A percentile compares a stretch with the other conserved stretches of the same genome.
Evolutionary conservation across 2,113 vertebrate genomes (phyloP).

Genomic region (Onychostoma macrolepis): DNA sequence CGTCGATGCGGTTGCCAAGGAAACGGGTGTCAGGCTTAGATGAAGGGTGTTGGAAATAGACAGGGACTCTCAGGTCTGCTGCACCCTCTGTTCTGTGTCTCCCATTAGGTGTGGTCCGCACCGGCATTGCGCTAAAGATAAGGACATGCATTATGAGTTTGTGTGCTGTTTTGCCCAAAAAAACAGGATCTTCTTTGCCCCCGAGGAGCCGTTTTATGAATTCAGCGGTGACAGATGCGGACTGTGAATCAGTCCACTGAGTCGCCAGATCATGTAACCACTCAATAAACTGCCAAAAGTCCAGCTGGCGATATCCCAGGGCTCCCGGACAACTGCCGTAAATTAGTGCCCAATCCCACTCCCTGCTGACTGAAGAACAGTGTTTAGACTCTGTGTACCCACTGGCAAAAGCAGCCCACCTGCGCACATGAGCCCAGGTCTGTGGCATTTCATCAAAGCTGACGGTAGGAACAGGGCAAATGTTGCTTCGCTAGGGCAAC

Average conservation of each 20-base stretch:
- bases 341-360: conserved; percentile 57
- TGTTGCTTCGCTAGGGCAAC: background rate
- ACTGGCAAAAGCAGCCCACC: conserved; percentile 25
- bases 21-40: conserved; percentile 67
- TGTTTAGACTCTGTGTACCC: conserved; percentile 10
- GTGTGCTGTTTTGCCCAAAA: conserved; percentile 1
- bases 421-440: conserved; percentile 18
- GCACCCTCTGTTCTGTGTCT: conserved; percentile 6
- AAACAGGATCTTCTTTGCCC: background rate
- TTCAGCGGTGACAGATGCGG: conserved; percentile 31
- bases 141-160: background rate
- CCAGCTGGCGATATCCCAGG: conserved; percentile 63
- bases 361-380: conserved; percentile 48
- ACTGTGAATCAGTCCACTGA: conserved; percentile 65
- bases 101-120: conserved; percentile 12
- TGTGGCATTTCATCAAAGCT: conserved; percentile 17
- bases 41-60: conserved; percentile 64
- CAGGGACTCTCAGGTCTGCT: conserved; percentile 42
- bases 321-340: conserved; percentile 61
- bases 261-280: conserved; percentile 65
- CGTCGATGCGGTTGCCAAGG: conserved; percentile 75
- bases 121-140: background rate
- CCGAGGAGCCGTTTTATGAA: conserved; percentile 38
- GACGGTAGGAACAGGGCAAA: background rate
- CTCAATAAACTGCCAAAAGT: conserved; percentile 63